phyloP scores from a whole-genome alignment of 2,797 vertebrate species.

The Sebastes vulpes region DNA sequence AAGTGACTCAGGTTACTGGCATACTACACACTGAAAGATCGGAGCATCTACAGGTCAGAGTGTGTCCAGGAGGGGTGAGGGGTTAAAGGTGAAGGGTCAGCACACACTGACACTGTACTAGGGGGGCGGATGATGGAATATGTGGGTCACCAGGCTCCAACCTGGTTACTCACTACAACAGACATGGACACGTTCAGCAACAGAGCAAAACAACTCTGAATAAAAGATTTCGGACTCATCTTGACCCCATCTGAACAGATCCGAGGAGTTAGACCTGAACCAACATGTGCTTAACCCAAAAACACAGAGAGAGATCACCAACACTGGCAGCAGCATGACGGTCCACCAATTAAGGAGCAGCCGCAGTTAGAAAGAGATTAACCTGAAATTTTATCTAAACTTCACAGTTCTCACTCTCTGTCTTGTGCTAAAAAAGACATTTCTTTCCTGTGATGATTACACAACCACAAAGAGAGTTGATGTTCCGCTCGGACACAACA shows the following conservation, averaged over 20 bases:
- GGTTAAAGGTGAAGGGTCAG: slow-evolving; percentile 61
- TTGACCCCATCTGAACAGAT: neutral
- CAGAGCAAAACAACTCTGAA: neutral
- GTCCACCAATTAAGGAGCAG: too few relatives aligned
- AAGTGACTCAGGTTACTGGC: slow-evolving; percentile 15
- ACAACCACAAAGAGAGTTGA: neutral
- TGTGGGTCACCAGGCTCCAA: slow-evolving; percentile 41
- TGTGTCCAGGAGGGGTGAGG: slow-evolving; percentile 43
- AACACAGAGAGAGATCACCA: too few relatives aligned
- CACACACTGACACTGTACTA: slow-evolving; percentile 54
- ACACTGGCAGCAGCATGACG: rapidly evolving
- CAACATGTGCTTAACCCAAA: neutral
- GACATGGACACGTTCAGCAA: slow-evolving; percentile 1
- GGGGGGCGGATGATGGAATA: slow-evolving; percentile 34
- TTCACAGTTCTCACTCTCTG: neutral
- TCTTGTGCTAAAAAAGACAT: neutral
- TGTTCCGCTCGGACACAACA: neutral
- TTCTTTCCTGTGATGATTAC: too few relatives aligned
- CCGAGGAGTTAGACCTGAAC: neutral
- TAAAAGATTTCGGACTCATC: neutral
- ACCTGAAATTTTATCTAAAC: neutral
- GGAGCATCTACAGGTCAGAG: slow-evolving; percentile 52
- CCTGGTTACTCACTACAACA: slow-evolving; percentile 13
- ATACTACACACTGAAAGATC: slow-evolving; percentile 25
- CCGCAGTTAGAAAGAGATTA: too few relatives aligned